Percentiles rank a stretch among this genome's conserved stretches.
phyloP scores from a whole-genome alignment of 2,113 vertebrate species.

The Cavia porcellus region DNA sequence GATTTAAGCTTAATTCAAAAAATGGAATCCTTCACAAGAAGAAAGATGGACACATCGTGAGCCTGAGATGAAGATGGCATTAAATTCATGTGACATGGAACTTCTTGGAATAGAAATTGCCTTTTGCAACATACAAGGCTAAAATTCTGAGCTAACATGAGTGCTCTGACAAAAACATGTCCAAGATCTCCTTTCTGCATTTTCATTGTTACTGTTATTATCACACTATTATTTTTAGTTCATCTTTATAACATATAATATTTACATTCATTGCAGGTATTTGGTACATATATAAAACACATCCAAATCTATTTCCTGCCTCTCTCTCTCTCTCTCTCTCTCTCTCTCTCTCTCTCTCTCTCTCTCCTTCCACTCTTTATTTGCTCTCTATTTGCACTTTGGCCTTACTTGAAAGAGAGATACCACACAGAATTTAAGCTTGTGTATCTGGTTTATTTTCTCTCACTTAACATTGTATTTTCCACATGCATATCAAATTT shows the following conservation, averaged over 20 bases:
- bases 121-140: neutral
- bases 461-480: neutral
- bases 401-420: neutral
- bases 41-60: neutral
- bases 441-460: neutral
- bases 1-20: constrained; percentile 56
- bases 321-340: neutral
- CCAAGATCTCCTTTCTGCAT: neutral
- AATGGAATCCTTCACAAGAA: neutral
- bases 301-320: neutral
- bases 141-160: constrained; percentile 30
- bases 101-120: constrained; percentile 29
- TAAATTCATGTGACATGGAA: neutral
- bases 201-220: neutral
- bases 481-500: neutral
- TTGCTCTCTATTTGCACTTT: neutral
- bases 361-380: neutral
- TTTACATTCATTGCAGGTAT: neutral
- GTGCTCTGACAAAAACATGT: constrained; percentile 51
- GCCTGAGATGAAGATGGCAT: neutral
- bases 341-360: neutral
- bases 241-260: neutral
- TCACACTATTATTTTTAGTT: neutral
- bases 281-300: neutral
- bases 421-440: neutral